A percentile compares a stretch with the other conserved stretches of the same genome.
These are phyloP conservation scores for Heloderma charlesbogerti DNA, from an alignment of 2,113 vertebrate species.

Conservation along the genomic window DNA sequence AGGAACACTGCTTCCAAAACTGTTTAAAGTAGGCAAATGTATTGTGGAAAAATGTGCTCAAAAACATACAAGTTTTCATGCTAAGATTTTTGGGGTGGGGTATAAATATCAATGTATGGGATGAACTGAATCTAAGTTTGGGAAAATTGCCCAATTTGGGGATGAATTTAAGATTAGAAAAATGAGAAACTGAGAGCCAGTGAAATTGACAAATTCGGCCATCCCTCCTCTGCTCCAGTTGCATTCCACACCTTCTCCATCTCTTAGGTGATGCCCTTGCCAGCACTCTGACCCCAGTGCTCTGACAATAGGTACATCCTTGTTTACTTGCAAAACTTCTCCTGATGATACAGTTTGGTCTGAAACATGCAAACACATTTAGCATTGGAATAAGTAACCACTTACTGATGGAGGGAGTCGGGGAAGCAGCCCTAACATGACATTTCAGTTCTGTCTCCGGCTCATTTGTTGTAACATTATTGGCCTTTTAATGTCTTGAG, in stretches of 20 bases:
- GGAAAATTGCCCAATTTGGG: too few species aligned
- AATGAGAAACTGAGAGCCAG: too few species aligned
- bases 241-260: neutral
- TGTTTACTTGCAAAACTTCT: neutral
- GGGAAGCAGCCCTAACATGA: neutral
- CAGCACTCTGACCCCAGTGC: neutral
- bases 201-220: too few species aligned
- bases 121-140: too few species aligned
- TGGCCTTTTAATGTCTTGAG: constrained; percentile 34
- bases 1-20: too few species aligned
- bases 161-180: too few species aligned
- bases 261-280: neutral
- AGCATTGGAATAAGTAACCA: neutral
- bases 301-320: neutral
- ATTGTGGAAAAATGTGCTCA: too few species aligned
- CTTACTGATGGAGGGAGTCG: neutral
- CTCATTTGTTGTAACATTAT: constrained; percentile 34
- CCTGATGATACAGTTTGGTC: neutral
- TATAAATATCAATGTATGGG: too few species aligned
- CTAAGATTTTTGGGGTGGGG: too few species aligned
- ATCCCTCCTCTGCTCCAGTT: neutral
- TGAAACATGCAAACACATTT: constrained; percentile 2
- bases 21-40: too few species aligned
- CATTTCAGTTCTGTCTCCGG: constrained; percentile 11
- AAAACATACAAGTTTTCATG: too few species aligned